These are phyloP conservation scores for Phyllostomus discolor DNA, from an alignment of 2,113 vertebrate species.

Conservation along the genomic window DNA sequence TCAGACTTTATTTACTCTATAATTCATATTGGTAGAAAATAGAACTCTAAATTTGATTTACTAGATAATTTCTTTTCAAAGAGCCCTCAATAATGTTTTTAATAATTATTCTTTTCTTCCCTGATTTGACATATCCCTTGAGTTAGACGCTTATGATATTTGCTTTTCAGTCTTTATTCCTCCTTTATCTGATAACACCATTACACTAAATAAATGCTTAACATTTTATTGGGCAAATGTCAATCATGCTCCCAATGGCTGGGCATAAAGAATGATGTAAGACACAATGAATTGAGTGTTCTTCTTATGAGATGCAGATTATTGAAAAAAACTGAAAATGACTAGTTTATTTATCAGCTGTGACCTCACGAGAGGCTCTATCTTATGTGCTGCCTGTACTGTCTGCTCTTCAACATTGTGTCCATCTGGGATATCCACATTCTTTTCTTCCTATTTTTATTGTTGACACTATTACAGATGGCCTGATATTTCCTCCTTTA, in stretches of 20 bases:
- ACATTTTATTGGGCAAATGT: not conserved
- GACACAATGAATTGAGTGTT: not conserved
- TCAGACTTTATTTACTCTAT: not conserved
- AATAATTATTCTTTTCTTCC: not conserved
- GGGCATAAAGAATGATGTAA: not conserved
- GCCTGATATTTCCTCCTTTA: too few relatives aligned
- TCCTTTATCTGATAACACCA: not conserved
- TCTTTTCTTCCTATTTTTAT: not conserved
- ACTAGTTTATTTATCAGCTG: not conserved
- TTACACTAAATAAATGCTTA: not conserved
- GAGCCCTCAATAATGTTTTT: not conserved
- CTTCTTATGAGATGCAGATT: not conserved
- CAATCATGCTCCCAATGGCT: not conserved
- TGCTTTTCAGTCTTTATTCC: not conserved
- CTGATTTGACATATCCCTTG: not conserved
- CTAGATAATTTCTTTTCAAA: not conserved
- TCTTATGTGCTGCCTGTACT: fast-evolving
- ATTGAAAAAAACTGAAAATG: not conserved
- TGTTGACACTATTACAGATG: not conserved
- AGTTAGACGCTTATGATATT: not conserved
- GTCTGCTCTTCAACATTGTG: not conserved
- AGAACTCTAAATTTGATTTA: not conserved
- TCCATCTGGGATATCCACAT: not conserved
- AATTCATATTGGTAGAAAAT: not conserved
- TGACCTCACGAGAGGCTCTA: not conserved